Base-by-base conservation (phyloP, 1,140 invertebrate species). In the Trachymyrmex cornetzi region DNA sequence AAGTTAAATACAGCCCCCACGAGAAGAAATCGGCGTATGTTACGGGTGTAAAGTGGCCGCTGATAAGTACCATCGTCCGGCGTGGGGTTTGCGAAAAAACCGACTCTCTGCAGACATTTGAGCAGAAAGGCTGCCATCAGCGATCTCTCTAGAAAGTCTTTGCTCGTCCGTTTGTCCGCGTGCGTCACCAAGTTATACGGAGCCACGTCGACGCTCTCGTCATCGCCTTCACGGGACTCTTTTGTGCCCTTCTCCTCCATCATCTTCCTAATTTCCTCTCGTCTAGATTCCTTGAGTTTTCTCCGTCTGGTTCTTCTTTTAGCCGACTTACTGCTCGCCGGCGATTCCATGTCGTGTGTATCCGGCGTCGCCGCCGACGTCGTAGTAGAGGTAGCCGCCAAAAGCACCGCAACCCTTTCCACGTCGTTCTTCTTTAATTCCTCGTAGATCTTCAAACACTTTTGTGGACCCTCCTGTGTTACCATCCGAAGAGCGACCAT, bases 111-210 rank as follows among this genome's bases (percentile, higher is more conserved):
- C 38, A 98, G 93, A 89, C 97, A 97, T 89, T 97, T 97, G 24
- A 98, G 94, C 0, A 98, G 94, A 89, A 98, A 98, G 7, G 97
- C 95, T 0, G 98, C 96, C 97, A 98, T 98, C 1, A 98, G 92
- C 24, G 97, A 96, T 63, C 98, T 96, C 89, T 98, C 97, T 24
- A 98, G 95, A 87, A 98, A 97, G 94, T 98, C 98, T n/a, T 96
- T 95, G 0, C 96, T 92, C 67, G 96, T 95, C 67, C 98, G 95
- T 59, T 96, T 94, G 0, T 96, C 93, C 19, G 96, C 94, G 92
- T 98, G 97, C 1, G 96, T 97, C 57, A 98, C 97, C 61, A 99
- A 94, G 61, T 96, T 95, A 89, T 97, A 97, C 67, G 97, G 95
- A 90, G 96, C 94, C 4, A 92, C 6, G 64, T 94, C 91, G 19